phyloP scores from a whole-genome alignment of 35 echinoderm and acorn worm species.

The Ophiothrix spiculata region DNA sequence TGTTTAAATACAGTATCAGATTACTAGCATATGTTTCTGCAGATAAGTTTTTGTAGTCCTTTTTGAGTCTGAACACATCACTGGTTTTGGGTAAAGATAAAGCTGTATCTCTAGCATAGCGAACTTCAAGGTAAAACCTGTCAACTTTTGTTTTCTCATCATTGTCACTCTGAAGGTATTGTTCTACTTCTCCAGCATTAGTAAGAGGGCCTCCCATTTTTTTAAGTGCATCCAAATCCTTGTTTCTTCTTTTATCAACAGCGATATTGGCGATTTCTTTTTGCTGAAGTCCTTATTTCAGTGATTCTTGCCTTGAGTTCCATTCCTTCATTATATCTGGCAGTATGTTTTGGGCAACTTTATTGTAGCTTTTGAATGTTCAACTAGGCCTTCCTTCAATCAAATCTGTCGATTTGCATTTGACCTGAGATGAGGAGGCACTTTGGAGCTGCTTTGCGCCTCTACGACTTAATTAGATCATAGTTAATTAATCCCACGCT shows the following conservation, averaged over 20 bases:
- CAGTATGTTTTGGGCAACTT: neutral
- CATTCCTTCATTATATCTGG: slow-evolving; percentile 19
- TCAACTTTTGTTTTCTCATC: slow-evolving; percentile 15
- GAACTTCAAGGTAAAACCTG: slow-evolving; percentile 26
- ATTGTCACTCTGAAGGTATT: neutral
- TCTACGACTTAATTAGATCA: slow-evolving; percentile 8
- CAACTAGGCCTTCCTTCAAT: slow-evolving; percentile 1
- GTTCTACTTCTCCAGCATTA: neutral
- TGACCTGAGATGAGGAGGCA: neutral
- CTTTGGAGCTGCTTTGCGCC: slow-evolving; percentile 30
- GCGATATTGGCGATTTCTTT: slow-evolving; percentile 14
- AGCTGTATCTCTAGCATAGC: slow-evolving; percentile 25
- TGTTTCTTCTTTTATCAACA: slow-evolving; percentile 4
- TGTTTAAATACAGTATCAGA: neutral
- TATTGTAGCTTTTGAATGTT: neutral
- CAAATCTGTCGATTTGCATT: slow-evolving; percentile 20
- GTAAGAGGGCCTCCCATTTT: slow-evolving; percentile 18
- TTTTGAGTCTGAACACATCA: slow-evolving; percentile 17
- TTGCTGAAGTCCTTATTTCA: neutral
- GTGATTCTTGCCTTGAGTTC: slow-evolving; percentile 2
- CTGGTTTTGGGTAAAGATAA: slow-evolving; percentile 25
- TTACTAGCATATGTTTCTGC: slow-evolving; percentile 9
- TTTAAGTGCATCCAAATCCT: neutral
- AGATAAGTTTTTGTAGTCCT: slow-evolving; percentile 6
- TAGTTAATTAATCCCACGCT: slow-evolving; percentile 28